A percentile compares a stretch with the other conserved stretches of the same genome.
Evolutionary conservation across 1,140 invertebrate species (phyloP).

Genomic region (Zeugodacus cucurbitae): DNA sequence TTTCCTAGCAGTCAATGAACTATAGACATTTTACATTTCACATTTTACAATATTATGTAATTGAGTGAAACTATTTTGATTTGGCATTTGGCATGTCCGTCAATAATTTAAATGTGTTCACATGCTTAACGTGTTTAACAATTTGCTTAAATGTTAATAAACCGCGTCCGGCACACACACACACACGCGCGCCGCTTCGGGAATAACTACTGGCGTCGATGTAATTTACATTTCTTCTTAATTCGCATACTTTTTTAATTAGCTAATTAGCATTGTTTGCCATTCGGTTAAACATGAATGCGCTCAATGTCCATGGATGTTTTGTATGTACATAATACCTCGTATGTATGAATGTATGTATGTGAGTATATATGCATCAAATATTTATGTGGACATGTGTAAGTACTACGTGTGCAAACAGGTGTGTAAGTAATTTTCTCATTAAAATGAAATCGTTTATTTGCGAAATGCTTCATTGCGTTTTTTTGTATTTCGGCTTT

Average conservation of each 20-base stretch:
- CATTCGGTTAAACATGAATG: neutral
- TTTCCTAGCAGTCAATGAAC: neutral
- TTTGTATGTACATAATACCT: neutral
- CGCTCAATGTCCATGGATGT: too few relatives aligned
- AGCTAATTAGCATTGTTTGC: slow-evolving; percentile 7
- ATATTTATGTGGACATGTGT: neutral
- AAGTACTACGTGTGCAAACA: too few relatives aligned
- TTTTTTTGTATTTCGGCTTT: neutral
- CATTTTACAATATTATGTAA: neutral
- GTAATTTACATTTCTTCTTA: neutral
- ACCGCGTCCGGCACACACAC: neutral
- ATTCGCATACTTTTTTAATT: neutral
- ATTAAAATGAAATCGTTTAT: neutral
- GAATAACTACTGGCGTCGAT: neutral
- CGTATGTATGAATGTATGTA: neutral
- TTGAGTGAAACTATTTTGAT: neutral
- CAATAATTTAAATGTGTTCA: neutral
- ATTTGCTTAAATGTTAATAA: neutral
- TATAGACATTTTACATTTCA: neutral
- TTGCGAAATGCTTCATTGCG: neutral
- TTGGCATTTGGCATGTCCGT: neutral
- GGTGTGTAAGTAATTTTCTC: neutral
- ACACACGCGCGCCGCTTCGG: neutral
- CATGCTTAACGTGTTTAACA: neutral
- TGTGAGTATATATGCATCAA: neutral